These are phyloP conservation scores for Notocelia uddmanniana DNA, from an alignment of 2,888 invertebrate species.

Conservation along the genomic window DNA sequence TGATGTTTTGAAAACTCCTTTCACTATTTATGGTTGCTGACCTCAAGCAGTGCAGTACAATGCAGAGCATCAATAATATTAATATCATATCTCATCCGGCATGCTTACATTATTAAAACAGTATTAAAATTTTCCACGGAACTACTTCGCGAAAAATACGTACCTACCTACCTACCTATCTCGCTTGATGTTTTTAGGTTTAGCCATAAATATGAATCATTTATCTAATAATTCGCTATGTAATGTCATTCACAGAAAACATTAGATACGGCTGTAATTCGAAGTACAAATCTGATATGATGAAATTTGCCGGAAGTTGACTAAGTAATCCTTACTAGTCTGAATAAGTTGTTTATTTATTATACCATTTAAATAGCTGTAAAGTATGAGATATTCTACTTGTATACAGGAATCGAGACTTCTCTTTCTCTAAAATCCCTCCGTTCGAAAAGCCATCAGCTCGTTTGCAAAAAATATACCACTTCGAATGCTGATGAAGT, in stretches of 20 bases:
- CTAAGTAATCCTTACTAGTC: no score
- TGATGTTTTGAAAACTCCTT: conserved; percentile 32
- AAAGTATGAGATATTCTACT: no score
- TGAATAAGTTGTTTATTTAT: no score
- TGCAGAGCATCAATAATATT: conserved; percentile 7
- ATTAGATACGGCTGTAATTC: not conserved
- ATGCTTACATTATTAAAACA: conserved; percentile 10
- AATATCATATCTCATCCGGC: not conserved
- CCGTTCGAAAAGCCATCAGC: no score
- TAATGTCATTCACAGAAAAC: not conserved
- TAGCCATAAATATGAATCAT: conserved; percentile 11
- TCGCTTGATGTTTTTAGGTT: conserved; percentile 7
- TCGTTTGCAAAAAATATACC: no score
- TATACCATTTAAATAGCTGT: no score
- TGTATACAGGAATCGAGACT: no score
- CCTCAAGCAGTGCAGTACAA: conserved; percentile 16
- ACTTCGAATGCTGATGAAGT: no score
- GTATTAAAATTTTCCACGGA: not conserved
- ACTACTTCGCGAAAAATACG: not conserved
- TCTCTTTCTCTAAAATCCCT: no score
- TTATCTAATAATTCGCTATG: not conserved
- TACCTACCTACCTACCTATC: no score
- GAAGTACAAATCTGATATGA: no score
- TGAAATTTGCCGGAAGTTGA: not conserved
- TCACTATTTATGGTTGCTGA: conserved; percentile 32